A percentile compares a stretch with the other conserved stretches of the same genome.
These are phyloP conservation scores for Apostichopus parvimensis DNA, from an alignment of 35 echinoderm and acorn worm genomes.

Conservation along the genomic window DNA sequence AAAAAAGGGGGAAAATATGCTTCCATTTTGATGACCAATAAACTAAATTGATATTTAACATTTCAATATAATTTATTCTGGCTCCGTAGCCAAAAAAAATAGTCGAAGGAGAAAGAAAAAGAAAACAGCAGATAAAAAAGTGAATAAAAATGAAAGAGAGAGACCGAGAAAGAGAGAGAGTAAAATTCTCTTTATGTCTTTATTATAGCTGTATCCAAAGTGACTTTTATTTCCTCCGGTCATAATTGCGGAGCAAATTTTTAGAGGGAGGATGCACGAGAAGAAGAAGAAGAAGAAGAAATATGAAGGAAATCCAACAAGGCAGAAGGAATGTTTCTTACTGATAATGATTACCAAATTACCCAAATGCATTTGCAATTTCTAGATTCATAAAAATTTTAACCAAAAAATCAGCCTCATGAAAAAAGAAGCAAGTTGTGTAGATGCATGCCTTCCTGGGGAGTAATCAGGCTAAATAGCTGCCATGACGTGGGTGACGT, in stretches of 20 bases:
- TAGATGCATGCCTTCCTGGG: not conserved
- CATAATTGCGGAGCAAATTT: not conserved
- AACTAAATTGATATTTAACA: too few relatives aligned
- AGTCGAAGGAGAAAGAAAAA: too few relatives aligned
- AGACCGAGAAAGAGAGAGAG: too few relatives aligned
- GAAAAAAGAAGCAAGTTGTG: not conserved
- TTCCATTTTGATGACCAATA: too few relatives aligned
- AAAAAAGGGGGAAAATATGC: too few relatives aligned
- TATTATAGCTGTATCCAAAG: not conserved
- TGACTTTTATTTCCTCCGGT: not conserved
- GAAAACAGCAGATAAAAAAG: too few relatives aligned
- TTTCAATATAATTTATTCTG: too few relatives aligned
- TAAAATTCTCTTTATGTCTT: not conserved
- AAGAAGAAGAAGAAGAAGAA: not conserved
- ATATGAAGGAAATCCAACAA: not conserved
- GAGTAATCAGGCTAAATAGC: not conserved
- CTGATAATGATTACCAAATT: not conserved
- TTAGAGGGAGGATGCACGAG: not conserved
- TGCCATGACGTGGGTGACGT: not conserved
- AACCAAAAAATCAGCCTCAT: not conserved
- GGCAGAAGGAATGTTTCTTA: not conserved
- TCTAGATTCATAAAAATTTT: not conserved
- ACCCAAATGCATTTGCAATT: not conserved
- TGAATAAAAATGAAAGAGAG: too few relatives aligned
- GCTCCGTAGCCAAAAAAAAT: too few relatives aligned